Evolutionary conservation across 1,140 invertebrate species (phyloP).

Genomic region (Parapsyche elsis): DNA sequence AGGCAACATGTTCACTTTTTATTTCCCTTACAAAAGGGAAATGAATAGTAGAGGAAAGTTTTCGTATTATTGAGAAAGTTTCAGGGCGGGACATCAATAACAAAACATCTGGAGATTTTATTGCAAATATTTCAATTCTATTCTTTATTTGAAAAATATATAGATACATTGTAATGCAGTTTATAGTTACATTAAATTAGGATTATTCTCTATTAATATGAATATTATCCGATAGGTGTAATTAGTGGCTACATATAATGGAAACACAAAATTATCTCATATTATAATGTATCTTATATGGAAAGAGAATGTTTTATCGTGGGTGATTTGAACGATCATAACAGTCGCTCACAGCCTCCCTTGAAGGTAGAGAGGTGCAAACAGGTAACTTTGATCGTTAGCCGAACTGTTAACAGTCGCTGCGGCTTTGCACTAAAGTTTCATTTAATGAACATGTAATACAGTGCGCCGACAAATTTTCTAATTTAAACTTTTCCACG

Average conservation of each 20-base stretch:
- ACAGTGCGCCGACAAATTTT: not conserved
- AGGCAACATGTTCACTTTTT: not conserved
- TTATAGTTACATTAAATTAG: not conserved
- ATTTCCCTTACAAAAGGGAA: not conserved
- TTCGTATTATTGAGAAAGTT: conserved; percentile 28
- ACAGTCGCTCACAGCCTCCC: not conserved
- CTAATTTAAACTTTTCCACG: not conserved
- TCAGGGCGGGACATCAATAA: not conserved
- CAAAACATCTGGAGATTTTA: not conserved
- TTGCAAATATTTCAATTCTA: not conserved
- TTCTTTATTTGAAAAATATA: not conserved
- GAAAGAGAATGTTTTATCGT: no score
- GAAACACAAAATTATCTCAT: no score
- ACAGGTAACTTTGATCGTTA: conserved; percentile 30
- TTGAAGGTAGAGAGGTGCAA: not conserved
- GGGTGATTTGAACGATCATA: no score
- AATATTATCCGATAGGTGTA: no score
- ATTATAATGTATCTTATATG: no score
- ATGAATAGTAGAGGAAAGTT: not conserved
- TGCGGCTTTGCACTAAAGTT: conserved; percentile 19
- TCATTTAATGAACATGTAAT: conserved; percentile 23
- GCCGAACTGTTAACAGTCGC: conserved; percentile 7
- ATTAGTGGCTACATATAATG: no score
- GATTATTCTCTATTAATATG: no score
- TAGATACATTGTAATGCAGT: not conserved